phyloP scores from a whole-genome alignment of 2,113 vertebrate genomes.

The Cheilinus undulatus region DNA sequence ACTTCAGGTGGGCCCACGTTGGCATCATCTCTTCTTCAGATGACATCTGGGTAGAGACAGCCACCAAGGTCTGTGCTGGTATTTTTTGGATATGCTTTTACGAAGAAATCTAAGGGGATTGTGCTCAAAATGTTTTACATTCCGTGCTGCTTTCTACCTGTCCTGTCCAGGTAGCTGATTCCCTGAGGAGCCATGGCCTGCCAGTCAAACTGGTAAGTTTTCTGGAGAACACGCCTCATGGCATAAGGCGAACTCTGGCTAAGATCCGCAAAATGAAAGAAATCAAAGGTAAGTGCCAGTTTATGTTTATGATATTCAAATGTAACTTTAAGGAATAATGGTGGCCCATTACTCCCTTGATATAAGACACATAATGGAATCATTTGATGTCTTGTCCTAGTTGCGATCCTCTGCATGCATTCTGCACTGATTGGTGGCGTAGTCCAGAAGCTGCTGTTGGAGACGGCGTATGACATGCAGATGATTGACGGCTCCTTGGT shows the following conservation, averaged over 20 bases:
- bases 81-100: not conserved
- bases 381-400: constrained; percentile 51
- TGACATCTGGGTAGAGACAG: constrained; percentile 85
- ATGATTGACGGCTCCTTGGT: constrained; percentile 83
- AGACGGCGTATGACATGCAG: constrained; percentile 82
- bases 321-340: too few species aligned
- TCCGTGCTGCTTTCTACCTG: not conserved
- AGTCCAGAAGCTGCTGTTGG: constrained; percentile 80
- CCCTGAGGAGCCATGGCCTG: constrained; percentile 81
- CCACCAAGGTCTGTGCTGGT: constrained; percentile 73
- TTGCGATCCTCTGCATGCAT: constrained; percentile 88
- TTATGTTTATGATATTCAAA: too few species aligned
- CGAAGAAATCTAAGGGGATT: not conserved
- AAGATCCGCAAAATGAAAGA: constrained; percentile 77
- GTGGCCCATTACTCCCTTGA: too few species aligned
- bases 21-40: constrained; percentile 83
- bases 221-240: constrained; percentile 75
- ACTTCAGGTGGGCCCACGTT: constrained; percentile 86
- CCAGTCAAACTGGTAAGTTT: constrained; percentile 78
- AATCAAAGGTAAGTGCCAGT: constrained; percentile 67
- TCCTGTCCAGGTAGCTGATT: constrained; percentile 74
- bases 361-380: not conserved
- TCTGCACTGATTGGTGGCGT: constrained; percentile 83
- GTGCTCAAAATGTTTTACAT: too few species aligned
- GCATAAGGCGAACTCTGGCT: constrained; percentile 77